Base-by-base conservation (phyloP, 2,113 vertebrate species). In the Scomber colias region DNA sequence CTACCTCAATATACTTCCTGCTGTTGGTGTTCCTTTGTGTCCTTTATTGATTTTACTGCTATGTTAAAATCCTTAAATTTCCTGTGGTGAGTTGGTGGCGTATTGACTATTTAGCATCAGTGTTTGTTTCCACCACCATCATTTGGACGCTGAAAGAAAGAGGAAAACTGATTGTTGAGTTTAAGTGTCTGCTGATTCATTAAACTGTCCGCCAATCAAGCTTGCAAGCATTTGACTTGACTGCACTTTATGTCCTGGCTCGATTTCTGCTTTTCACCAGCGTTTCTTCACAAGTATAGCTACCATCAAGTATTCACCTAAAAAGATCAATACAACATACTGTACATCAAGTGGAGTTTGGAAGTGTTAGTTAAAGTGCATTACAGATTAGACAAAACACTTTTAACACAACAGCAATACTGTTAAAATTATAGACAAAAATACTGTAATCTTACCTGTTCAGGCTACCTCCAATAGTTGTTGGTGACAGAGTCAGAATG, bases 41-140 rank as follows among this genome's bases (percentile, higher is more conserved):
- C 78, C 16, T 70, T 59, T 84, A 90, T 89, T 87, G 88, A 92
- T 91, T 88, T 87, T 71, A 72, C 60, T 54, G 45, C 81, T 46
- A 70, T 35, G 69, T 85, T 80, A 84, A 90, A 90, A 85, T 81
- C 71, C 69, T 77, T 80, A 86, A n/a, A 77, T 84, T 72, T 83
- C 83, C 65, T 55, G 24, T 46, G 51, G 60, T 71, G 67, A 86
- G 24, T 21, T 27, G 77, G 56, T 66, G 84, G 19, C 51, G 10
- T 59, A 55, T 78, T 63, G 79, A 82, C 77, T 71, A 55, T 45
- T 82, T 27, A 61, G 64, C 75, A 55, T 85, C 60, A 48, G 60
- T 27, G 46, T 85, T 90, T 83, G 64, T 56, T 80, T 82, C 63
- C 31, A 11, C 40, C 0, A 4, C 3, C 11, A 46, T 74, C 54